Evolutionary conservation across 2,888 invertebrate species (phyloP), one percentile per base, ranked within the genome.

Genomic region (Melanophora roralis): DNA sequence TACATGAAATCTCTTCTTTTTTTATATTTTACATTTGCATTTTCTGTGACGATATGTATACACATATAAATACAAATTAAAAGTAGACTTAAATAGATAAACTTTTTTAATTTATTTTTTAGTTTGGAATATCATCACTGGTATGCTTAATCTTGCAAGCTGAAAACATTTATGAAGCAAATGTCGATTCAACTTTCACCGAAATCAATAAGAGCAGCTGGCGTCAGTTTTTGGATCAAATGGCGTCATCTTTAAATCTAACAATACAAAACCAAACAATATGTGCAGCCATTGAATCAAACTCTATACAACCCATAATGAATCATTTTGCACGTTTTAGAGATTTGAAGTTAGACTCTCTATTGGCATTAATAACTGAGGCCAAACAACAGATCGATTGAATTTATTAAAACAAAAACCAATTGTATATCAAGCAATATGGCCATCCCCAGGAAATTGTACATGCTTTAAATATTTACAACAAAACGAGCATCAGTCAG

Each of bases 91-190:
- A 38, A 38, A 12, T 12, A 9, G 2, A 12, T 38, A 38, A 38
- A 9, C 14, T 34, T 40, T 27, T 65, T 67, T 34, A 9, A 16
- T 59, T 67, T 11, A 43, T 49, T 27, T 68, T 71, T 16, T 68
- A 90, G 90, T 90, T 90, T 82, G 90, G 89, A 36, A 88, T 90
- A 76, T 86, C 89, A 60, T 88, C 89, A 60, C 83, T 90, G 34
- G 88, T 90, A 57, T 87, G 87, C 57, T 83, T 90, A 51, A 86
- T 90, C 78, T 72, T 89, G 49, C 87, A 88, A 69, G 87, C 89
- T 36, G 90, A 90, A 83, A 84, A 86, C 55, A 86, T 90, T 49
- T 90, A 89, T 76, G 83, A 84, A 38, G 78, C 83, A 34, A 81
- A 60, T 38, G 43, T 65, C 34, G 89, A 89, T 72, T 12, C 51